These are phyloP conservation scores for Aplodontia rufa DNA, from an alignment of 2,113 vertebrate species.

Conservation along the genomic window DNA sequence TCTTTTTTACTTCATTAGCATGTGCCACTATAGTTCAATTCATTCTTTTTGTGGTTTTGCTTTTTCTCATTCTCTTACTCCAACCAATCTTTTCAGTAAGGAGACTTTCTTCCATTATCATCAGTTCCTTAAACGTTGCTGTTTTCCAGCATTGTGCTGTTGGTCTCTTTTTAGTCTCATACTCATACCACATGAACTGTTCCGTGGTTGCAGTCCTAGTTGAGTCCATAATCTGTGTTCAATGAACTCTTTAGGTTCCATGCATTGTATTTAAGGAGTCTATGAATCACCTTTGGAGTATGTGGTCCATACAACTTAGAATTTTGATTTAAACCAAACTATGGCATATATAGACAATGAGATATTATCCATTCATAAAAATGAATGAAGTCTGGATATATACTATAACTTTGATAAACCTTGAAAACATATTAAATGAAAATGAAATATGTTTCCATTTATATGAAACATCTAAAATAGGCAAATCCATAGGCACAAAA, in stretches of 20 bases:
- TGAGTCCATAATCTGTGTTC: background rate
- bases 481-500: background rate
- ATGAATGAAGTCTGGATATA: background rate
- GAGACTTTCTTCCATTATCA: background rate
- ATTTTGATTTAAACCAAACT: background rate
- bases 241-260: background rate
- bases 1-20: too few species aligned
- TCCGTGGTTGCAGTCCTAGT: too few species aligned
- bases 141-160: background rate
- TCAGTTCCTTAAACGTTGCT: background rate
- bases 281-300: background rate
- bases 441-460: background rate
- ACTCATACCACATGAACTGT: background rate
- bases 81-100: background rate
- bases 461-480: background rate
- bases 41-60: background rate
- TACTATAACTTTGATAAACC: background rate
- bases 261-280: background rate
- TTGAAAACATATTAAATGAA: background rate
- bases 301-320: background rate
- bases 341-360: background rate
- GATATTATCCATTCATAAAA: background rate
- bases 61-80: background rate
- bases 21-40: background rate
- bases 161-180: background rate